Evolutionary conservation across 2,797 vertebrate genomes (phyloP), one percentile per base, ranked within the genome.

Genomic region (Hyperoplus lanceolatus): DNA sequence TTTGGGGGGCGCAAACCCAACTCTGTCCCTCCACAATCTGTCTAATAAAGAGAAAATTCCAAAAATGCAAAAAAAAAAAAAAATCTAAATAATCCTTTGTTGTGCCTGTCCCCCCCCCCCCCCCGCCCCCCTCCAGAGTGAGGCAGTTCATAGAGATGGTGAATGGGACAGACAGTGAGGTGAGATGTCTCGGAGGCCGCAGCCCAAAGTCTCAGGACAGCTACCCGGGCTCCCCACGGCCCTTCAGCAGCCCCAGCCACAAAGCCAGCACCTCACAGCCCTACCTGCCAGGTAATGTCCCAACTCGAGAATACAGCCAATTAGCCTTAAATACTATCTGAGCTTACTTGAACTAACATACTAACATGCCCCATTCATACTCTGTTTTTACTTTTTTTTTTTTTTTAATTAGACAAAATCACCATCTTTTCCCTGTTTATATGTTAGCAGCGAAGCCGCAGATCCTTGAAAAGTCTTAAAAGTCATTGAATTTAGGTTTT

Each of bases 111-210:
- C 6, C 15, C 38, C 16, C 3, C 49, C 48, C 16, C 8, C 11
- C 85, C 73, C 56, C n/a, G 1, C 58, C 0, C 0, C 0, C 73
- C 70, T 62, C 46, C 87, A 99, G 98, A 95, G 98, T 98, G 86
- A 96, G 98, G 86, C 98, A 99, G 91, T 99, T 99, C 79, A 98
- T 99, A 85, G 98, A 99, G 95, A 99, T 99, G 98, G 98, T 99
- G 91, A 99, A 98, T 0, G 98, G 98, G 83, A 99, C 97, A 0
- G 98, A 99, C 96, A 99, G 98, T 0, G 98, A 99, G 87, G 98
- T 99, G 54, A 93, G 97, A 51, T 98, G 97, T 92, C 96, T 99
- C 56, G 96, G 96, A 7, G 96, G 97, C 21, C 96, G 97, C 83
- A 99, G 97, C 93, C 98, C 98, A 73, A 96, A 98, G 77, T 99